phyloP scores from a whole-genome alignment of 2,797 vertebrate genomes.

The Acestrorhynchus altus region DNA sequence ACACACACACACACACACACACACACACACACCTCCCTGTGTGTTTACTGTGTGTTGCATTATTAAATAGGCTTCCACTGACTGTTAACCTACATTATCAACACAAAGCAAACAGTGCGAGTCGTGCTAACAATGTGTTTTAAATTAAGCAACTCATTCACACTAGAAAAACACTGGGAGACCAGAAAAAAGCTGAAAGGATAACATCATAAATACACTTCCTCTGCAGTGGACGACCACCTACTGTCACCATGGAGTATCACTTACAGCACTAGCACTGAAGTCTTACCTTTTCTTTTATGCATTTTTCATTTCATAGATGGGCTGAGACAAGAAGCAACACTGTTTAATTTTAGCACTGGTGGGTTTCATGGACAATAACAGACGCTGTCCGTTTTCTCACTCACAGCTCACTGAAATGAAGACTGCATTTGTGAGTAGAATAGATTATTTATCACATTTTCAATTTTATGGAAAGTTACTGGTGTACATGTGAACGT shows the following conservation, averaged over 20 bases:
- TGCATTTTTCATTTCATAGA: not conserved
- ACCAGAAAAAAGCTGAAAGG: not conserved
- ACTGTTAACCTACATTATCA: constrained; percentile 5
- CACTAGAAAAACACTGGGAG: not conserved
- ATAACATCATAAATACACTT: constrained; percentile 11
- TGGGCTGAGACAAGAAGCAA: not conserved
- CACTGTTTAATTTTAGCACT: not conserved
- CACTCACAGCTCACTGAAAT: not conserved
- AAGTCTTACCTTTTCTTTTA: not conserved
- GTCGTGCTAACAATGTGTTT: not conserved
- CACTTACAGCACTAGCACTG: not conserved
- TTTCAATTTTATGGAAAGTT: too few relatives aligned
- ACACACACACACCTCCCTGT: not conserved
- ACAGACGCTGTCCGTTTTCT: not conserved
- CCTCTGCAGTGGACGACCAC: not conserved
- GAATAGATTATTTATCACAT: too few relatives aligned
- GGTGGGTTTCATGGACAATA: too few relatives aligned
- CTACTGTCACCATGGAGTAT: not conserved
- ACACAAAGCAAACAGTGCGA: not conserved
- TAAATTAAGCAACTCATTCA: constrained; percentile 2
- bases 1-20: constrained; percentile 1
- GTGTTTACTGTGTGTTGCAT: not conserved
- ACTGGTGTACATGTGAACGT: too few relatives aligned
- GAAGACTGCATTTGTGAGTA: too few relatives aligned
- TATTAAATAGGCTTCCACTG: not conserved